A percentile compares a stretch with the other conserved stretches of the same genome.
Conservation (phyloP, 2,888 invertebrate species). For the Catocala fraxini region DNA sequence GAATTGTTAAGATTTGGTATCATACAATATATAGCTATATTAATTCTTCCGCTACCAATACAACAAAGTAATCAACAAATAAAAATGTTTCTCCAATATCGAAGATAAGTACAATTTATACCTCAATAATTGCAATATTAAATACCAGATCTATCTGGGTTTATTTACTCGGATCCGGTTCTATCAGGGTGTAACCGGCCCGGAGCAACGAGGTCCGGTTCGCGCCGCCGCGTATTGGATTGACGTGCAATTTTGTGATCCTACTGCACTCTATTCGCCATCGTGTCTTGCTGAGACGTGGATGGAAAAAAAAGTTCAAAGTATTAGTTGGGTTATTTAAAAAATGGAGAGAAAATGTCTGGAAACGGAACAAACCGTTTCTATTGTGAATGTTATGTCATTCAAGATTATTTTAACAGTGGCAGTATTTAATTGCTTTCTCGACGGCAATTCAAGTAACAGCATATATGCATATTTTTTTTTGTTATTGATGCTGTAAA, state of each 20-base stretch:
- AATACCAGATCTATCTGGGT: slow-evolving; percentile 53
- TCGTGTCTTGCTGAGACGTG: slow-evolving; percentile 48
- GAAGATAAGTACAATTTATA: slow-evolving; percentile 14
- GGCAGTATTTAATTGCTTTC: no score
- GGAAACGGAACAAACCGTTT: neutral
- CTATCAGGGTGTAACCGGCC: slow-evolving; percentile 51
- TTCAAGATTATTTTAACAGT: no score
- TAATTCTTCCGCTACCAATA: no score
- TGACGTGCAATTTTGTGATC: slow-evolving; percentile 82
- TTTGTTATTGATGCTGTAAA: no score
- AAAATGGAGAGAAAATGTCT: slow-evolving; percentile 18
- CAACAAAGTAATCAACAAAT: no score
- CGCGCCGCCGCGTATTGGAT: slow-evolving; percentile 77
- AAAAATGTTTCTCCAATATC: neutral
- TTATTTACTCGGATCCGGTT: slow-evolving; percentile 56
- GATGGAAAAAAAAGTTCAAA: slow-evolving; percentile 38
- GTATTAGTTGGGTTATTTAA: slow-evolving; percentile 44
- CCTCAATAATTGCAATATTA: slow-evolving; percentile 36
- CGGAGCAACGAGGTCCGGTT: slow-evolving; percentile 59
- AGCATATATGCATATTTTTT: no score
- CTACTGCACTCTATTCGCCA: slow-evolving; percentile 62
- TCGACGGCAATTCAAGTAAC: no score
- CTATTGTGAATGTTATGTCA: no score
- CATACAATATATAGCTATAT: no score
- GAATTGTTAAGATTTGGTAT: no score